These are phyloP conservation scores for Grallaria varia DNA, from an alignment of 2,113 vertebrate species.

Conservation along the genomic window DNA sequence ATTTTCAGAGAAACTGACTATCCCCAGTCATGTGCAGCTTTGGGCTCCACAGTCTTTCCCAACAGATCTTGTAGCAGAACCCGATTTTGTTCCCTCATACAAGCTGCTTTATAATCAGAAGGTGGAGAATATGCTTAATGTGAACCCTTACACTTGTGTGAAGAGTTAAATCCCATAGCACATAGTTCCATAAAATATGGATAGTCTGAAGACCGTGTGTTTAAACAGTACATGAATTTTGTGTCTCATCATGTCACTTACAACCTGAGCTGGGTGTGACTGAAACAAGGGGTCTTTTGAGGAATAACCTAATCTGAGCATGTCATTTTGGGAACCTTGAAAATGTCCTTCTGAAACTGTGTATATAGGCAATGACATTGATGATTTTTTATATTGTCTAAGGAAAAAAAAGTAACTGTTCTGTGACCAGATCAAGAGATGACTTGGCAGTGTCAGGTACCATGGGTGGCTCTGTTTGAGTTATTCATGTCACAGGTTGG, in stretches of 20 bases:
- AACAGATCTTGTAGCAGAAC: background rate
- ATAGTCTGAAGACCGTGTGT: rapidly evolving
- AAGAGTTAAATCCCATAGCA: background rate
- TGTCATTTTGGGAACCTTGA: background rate
- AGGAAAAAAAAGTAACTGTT: background rate
- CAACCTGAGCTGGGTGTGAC: background rate
- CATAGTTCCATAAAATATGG: background rate
- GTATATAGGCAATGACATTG: rapidly evolving
- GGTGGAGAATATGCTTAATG: background rate
- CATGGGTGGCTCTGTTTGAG: background rate
- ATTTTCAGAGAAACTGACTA: background rate
- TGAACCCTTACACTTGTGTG: background rate
- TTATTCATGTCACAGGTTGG: background rate
- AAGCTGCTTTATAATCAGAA: background rate
- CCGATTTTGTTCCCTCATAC: background rate
- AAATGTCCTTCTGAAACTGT: background rate
- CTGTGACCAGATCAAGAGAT: background rate
- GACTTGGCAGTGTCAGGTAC: background rate
- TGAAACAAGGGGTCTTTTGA: background rate
- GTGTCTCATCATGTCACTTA: background rate
- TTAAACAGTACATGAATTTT: background rate
- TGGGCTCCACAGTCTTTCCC: background rate
- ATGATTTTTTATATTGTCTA: background rate
- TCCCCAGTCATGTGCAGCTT: background rate
- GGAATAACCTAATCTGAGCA: background rate